These are phyloP conservation scores for Lissocephala sabroskyi DNA, from an alignment of 2,888 invertebrate species.

Conservation along the genomic window DNA sequence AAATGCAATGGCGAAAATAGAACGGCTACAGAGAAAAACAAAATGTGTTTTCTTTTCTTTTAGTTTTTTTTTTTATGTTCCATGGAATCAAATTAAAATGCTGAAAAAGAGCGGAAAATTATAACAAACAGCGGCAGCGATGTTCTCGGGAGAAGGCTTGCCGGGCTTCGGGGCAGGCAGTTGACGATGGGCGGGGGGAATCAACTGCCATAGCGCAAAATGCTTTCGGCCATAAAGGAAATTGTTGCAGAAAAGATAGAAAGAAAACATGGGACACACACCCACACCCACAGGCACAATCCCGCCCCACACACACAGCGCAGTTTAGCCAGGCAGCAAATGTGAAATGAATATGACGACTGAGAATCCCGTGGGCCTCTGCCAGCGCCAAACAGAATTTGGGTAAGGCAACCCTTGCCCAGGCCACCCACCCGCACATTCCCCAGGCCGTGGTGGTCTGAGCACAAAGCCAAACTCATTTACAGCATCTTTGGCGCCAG, in stretches of 20 bases:
- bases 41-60: too few species aligned
- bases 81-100: conserved; percentile 66
- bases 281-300: conserved; percentile 6
- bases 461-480: too few species aligned
- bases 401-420: too few species aligned
- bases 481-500: too few species aligned
- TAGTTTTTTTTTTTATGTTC: conserved; percentile 12
- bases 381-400: too few species aligned
- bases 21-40: not conserved
- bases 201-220: conserved; percentile 15
- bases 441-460: too few species aligned
- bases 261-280: conserved; percentile 37
- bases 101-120: conserved; percentile 67
- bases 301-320: conserved; percentile 11
- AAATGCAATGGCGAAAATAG: conserved; percentile 5
- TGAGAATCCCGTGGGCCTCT: too few species aligned
- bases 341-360: too few species aligned
- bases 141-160: not conserved
- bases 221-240: conserved; percentile 53
- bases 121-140: conserved; percentile 43
- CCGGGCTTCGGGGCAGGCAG: conserved; percentile 7
- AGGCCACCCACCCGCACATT: too few species aligned
- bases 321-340: conserved; percentile 12
- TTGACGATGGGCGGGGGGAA: not conserved
- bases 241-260: conserved; percentile 50